Evolutionary conservation across 2,888 invertebrate genomes (phyloP), one percentile per base, ranked within the genome.

Genomic region (Harpalus rufipes): DNA sequence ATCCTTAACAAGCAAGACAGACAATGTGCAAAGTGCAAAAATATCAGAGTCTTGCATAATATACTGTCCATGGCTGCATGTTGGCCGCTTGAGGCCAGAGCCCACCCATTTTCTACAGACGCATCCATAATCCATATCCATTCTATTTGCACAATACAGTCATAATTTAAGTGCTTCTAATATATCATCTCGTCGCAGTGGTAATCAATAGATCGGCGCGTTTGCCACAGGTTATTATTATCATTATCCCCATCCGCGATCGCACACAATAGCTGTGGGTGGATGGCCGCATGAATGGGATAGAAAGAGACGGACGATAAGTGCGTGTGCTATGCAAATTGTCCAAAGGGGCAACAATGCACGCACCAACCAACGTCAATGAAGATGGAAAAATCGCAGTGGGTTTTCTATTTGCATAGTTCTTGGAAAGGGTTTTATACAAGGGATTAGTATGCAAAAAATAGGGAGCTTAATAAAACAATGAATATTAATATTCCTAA

Each of bases 81-180:
- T 51, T 21, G 41, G 8, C 51, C n/a, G 72, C 58, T 72, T 51
- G 25, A n/a, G 81, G 44, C 14, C 51, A 32, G 18, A 44, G 74
- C 83, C 83, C 83, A 83, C 83, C 83, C 83, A 83, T 83, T 83
- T 83, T 83, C 83, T 83, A 61, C 83, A 83, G 83, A 83, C 63
- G 74, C 51, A 83, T 76, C 44, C 44, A 51, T 51, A 51, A 51
- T 51, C 44, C 44, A 51, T 51, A 51, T 51, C 76, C 76, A 83
- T 83, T 83, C 83, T 83, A 83, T 83, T 83, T 83, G 83, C 83
- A 83, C 83, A 83, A 83, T 83, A 83, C 83, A 74, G 74, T 83
- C 83, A 83, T 83, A 83, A 83, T 83, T 83, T 76, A 74, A 74
- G 83, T 76, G 61, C 74, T 76, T 74, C 83, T 83, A 83, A 83